A percentile compares a stretch with the other conserved stretches of the same genome.
phyloP scores from a whole-genome alignment of 2,113 vertebrate species.

The Castor canadensis region DNA sequence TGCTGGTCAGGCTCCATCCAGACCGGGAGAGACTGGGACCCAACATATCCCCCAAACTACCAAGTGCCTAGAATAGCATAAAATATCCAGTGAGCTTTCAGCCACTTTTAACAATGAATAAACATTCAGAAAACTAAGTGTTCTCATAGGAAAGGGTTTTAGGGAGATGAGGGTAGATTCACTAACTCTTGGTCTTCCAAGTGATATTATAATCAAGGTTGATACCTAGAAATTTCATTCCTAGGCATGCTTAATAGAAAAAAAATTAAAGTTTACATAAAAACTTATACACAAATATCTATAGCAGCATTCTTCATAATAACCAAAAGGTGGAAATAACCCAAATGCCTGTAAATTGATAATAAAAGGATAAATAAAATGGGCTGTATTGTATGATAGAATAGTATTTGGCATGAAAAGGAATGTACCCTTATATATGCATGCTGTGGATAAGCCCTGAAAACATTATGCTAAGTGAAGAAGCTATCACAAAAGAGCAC shows the following conservation, averaged over 20 bases:
- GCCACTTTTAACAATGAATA: background rate
- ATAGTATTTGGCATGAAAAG: background rate
- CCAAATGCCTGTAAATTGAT: background rate
- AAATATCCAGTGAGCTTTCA: background rate
- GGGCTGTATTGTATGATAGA: background rate
- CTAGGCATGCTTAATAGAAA: background rate
- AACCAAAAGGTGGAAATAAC: background rate
- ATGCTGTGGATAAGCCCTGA: background rate
- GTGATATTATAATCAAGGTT: background rate
- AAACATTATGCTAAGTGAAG: background rate
- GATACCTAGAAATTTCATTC: background rate
- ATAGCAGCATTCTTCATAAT: background rate
- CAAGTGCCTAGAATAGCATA: background rate
- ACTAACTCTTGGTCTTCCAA: background rate
- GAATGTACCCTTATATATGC: background rate
- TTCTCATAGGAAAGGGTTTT: background rate
- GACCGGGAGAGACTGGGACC: background rate
- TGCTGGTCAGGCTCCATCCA: background rate
- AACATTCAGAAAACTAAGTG: background rate
- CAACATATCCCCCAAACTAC: background rate
- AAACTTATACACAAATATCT: background rate
- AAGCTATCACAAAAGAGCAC: background rate
- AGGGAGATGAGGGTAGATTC: background rate
- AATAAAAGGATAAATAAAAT: background rate
- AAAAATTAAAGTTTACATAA: background rate